Percentiles rank a stretch among this genome's conserved stretches.
Evolutionary conservation across 2,113 vertebrate genomes (phyloP).

Genomic region (Phaethornis superciliosus): DNA sequence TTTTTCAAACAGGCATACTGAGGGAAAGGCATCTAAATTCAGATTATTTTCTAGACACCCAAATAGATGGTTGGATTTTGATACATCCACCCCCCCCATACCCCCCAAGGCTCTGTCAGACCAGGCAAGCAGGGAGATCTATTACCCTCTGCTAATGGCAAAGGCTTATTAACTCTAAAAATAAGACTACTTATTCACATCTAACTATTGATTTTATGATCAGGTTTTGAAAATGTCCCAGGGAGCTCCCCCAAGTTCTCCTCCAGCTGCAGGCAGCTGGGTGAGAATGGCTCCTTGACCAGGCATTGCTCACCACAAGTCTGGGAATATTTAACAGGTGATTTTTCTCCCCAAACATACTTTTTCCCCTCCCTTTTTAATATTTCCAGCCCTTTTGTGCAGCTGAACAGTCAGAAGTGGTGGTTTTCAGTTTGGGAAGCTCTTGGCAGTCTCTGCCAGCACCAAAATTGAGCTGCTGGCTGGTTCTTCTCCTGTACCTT

Average conservation of each 20-base stretch:
- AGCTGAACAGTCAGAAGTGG: background rate
- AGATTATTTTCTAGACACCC: constrained; percentile 14
- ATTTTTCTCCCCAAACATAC: too few species aligned
- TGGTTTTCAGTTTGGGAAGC: fast-evolving
- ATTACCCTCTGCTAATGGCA: background rate
- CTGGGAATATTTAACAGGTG: fast-evolving
- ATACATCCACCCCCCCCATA: background rate
- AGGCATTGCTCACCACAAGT: background rate
- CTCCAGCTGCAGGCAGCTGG: fast-evolving
- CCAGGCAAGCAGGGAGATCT: background rate
- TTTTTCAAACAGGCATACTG: background rate
- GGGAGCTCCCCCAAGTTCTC: background rate
- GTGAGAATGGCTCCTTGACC: fast-evolving
- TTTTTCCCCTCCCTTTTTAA: background rate
- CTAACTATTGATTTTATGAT: background rate
- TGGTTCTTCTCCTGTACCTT: background rate
- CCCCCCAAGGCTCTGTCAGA: background rate
- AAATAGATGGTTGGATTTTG: background rate
- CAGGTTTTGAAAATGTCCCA: background rate
- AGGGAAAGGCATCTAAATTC: constrained; percentile 21
- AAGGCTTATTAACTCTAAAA: background rate
- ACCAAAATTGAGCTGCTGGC: background rate
- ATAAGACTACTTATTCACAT: background rate
- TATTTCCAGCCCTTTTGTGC: background rate
- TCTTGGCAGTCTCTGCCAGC: background rate